Evolutionary conservation across 2,888 invertebrate species (phyloP).

Genomic region (Lepidonotus clava): DNA sequence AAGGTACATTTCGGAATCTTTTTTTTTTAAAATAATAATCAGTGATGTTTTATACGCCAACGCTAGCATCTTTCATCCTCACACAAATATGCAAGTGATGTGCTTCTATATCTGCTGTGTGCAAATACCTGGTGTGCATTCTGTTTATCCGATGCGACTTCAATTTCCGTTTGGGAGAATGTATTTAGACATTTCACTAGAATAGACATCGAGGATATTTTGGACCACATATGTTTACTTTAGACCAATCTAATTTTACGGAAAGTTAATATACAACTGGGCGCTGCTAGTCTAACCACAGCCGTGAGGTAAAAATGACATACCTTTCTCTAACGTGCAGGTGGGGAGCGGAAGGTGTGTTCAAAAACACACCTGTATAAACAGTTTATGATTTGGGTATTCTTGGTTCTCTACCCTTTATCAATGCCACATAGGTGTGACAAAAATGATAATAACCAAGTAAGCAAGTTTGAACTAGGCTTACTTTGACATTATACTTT

Average conservation of each 20-base stretch:
- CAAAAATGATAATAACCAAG: neutral
- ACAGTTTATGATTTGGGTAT: slow-evolving; percentile 8
- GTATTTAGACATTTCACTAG: no score
- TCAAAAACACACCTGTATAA: slow-evolving; percentile 14
- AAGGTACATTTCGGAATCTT: no score
- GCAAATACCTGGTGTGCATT: no score
- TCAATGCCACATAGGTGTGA: neutral
- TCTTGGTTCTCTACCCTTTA: neutral
- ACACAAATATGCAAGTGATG: no score
- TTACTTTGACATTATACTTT: no score
- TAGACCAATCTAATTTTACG: slow-evolving; percentile 27
- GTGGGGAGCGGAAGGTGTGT: slow-evolving; percentile 7
- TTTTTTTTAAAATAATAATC: no score
- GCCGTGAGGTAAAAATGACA: slow-evolving; percentile 15
- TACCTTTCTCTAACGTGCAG: neutral
- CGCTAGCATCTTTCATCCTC: no score
- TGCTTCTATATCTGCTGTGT: no score
- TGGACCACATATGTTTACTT: slow-evolving; percentile 38
- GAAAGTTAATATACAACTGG: slow-evolving; percentile 1
- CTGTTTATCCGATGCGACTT: no score
- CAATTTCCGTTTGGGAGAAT: no score
- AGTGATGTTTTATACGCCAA: no score
- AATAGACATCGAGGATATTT: no score
- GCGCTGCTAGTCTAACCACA: neutral
- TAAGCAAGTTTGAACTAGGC: neutral